phyloP scores from a whole-genome alignment of 2,797 vertebrate species.

The Microctenopoma lineatum region DNA sequence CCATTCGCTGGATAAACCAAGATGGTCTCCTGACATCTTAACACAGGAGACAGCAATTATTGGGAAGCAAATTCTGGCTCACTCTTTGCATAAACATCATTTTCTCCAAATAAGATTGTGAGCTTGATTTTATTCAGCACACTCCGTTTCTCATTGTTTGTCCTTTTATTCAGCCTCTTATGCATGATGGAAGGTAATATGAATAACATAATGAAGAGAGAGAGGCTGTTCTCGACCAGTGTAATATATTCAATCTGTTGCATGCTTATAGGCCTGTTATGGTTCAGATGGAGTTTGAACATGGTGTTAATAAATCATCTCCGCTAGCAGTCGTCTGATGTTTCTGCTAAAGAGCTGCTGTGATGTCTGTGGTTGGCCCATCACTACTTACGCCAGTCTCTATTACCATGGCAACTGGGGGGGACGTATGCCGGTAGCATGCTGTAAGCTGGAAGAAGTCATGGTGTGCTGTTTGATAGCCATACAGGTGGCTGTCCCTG shows the following conservation, averaged over 20 bases:
- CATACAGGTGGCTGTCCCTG: slow-evolving; percentile 51
- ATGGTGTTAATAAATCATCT: slow-evolving; percentile 81
- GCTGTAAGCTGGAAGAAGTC: slow-evolving; percentile 76
- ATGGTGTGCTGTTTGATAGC: slow-evolving; percentile 77
- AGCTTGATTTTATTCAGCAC: slow-evolving; percentile 61
- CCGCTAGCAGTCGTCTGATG: slow-evolving; percentile 75
- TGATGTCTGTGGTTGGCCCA: slow-evolving; percentile 75
- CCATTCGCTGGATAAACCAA: slow-evolving; percentile 84
- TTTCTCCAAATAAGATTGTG: slow-evolving; percentile 76
- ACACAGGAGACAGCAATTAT: slow-evolving; percentile 91
- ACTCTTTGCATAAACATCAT: slow-evolving; percentile 72
- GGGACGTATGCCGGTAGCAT: slow-evolving; percentile 78
- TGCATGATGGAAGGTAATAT: slow-evolving; percentile 72
- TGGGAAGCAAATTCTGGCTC: slow-evolving; percentile 89
- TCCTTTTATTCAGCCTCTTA: slow-evolving; percentile 60
- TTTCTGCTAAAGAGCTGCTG: slow-evolving; percentile 77
- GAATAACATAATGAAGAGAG: slow-evolving; percentile 70
- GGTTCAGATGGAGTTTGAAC: slow-evolving; percentile 79
- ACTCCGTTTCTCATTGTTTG: slow-evolving; percentile 65
- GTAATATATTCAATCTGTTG: slow-evolving; percentile 77
- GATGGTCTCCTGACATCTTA: slow-evolving; percentile 89
- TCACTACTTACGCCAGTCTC: slow-evolving; percentile 68
- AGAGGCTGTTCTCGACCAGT: slow-evolving; percentile 60
- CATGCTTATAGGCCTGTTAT: slow-evolving; percentile 78
- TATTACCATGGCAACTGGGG: slow-evolving; percentile 82